Base-by-base conservation (phyloP, 2,113 vertebrate species). In the Scopus umbretta region DNA sequence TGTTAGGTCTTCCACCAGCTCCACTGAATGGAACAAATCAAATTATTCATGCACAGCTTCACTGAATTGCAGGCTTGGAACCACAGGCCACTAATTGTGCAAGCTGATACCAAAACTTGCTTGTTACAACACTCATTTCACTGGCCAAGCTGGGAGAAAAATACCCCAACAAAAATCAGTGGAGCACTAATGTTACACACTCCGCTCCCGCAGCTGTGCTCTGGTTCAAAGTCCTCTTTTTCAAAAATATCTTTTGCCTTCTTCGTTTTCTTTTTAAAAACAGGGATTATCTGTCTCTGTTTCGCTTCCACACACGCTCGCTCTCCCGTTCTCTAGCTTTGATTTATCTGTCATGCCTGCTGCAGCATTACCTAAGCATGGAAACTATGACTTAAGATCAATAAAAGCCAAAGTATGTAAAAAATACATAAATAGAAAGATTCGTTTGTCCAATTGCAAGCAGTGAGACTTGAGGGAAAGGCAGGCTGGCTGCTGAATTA, bases 41-140 rank as follows among this genome's bases (percentile, higher is more conserved):
- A 98, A 98, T 99, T 98, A 98, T 98, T 98, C 97, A 98, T 91
- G 97, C 97, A 98, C 94, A 83, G 83, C 96, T 97, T 97, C 96
- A 96, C 98, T 88, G 97, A 96, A 95, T 88, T 84, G 96, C 94
- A 96, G 97, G 97, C 97, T 96, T 97, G 97, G 94, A 97, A 97
- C 97, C 97, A 96, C 97, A 88, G 97, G 94, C 93, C 95, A 95
- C 97, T 97, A 97, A 97, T 96, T 96, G 93, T 96, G 97, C 92
- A 97, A 96, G 97, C 92, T 92, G 94, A 97, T 96, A 95, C 90
- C 95, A 95, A 96, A 96, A 96, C 96, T 97, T 96, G 97, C 96
- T 97, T 96, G 94, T 97, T 97, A 96, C 93, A 95, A 95, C 92
- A 92, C 92, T 92, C 92, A 89, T 94, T 96, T 85, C 92, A 65